Conservation (phyloP, 2,888 invertebrate genomes). For the Drosophila borborema region DNA sequence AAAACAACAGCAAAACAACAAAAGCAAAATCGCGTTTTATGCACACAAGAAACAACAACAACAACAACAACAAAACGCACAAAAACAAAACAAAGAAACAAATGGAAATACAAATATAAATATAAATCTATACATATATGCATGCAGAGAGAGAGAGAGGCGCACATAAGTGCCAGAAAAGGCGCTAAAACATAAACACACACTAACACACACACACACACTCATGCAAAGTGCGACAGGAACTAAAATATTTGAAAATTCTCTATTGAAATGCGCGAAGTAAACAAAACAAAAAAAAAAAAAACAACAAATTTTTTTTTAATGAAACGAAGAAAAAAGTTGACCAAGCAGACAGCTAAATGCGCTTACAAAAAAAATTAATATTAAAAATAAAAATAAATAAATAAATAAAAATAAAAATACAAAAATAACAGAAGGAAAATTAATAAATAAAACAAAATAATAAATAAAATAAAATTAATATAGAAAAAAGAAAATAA, state of each 20-base stretch:
- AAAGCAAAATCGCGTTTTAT: slow-evolving; percentile 21
- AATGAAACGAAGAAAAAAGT: not conserved
- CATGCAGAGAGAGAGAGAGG: slow-evolving; percentile 5
- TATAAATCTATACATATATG: slow-evolving; percentile 18
- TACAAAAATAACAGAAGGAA: not conserved
- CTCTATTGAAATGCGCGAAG: slow-evolving; percentile 39
- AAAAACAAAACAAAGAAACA: slow-evolving; percentile 15
- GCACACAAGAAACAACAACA: slow-evolving; percentile 17
- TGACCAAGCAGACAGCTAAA: not conserved
- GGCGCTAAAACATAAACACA: slow-evolving; percentile 30
- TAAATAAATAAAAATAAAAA: not conserved
- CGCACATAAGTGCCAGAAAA: slow-evolving; percentile 27
- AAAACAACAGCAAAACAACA: slow-evolving; percentile 40
- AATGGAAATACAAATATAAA: slow-evolving; percentile 28
- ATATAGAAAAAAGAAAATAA: too few species aligned
- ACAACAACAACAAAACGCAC: slow-evolving; percentile 6
- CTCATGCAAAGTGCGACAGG: slow-evolving; percentile 10
- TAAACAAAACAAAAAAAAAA: slow-evolving; percentile 20
- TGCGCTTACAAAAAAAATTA: not conserved
- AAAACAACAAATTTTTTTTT: too few species aligned
- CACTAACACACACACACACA: slow-evolving; percentile 11
- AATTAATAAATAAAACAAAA: not conserved
- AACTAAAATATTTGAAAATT: slow-evolving; percentile 50
- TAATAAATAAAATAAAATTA: not conserved
- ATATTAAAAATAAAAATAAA: not conserved